Percentiles rank a stretch among this genome's conserved stretches.
These are phyloP conservation scores for Catostomus latipinnis DNA, from an alignment of 2,797 vertebrate genomes.

Conservation along the genomic window DNA sequence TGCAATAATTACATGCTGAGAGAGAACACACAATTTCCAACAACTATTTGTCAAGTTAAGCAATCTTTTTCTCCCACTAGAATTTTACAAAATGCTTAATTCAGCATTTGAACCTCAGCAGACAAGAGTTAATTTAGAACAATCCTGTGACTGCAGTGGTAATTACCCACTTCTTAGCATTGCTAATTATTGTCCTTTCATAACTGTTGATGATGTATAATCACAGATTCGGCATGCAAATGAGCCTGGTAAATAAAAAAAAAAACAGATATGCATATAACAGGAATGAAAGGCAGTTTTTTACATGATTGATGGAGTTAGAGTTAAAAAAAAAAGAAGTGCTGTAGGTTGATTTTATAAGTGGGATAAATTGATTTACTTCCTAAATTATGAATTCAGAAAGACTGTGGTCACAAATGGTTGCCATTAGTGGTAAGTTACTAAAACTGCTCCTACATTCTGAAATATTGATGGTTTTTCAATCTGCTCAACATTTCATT, in stretches of 20 bases:
- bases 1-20: slow-evolving; percentile 30
- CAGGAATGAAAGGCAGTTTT: slow-evolving; percentile 36
- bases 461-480: slow-evolving; percentile 15
- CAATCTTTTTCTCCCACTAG: slow-evolving; percentile 49
- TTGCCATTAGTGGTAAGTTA: neutral
- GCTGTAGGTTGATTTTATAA: slow-evolving; percentile 1
- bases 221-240: slow-evolving; percentile 34
- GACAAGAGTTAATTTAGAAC: slow-evolving; percentile 52
- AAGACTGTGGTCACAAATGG: neutral
- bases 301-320: slow-evolving; percentile 26
- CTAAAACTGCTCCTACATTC: neutral
- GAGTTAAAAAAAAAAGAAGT: neutral
- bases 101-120: slow-evolving; percentile 53
- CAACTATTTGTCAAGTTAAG: slow-evolving; percentile 56
- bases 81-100: slow-evolving; percentile 55
- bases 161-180: slow-evolving; percentile 59
- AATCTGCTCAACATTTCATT: slow-evolving; percentile 1
- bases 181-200: slow-evolving; percentile 67
- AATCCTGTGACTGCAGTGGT: slow-evolving; percentile 45
- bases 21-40: slow-evolving; percentile 18
- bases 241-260: slow-evolving; percentile 12
- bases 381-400: slow-evolving; percentile 12
- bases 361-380: slow-evolving; percentile 20
- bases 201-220: slow-evolving; percentile 61
- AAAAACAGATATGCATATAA: slow-evolving; percentile 40